Conservation (phyloP, 2,888 invertebrate genomes). For the Drosophila multiciliata region DNA sequence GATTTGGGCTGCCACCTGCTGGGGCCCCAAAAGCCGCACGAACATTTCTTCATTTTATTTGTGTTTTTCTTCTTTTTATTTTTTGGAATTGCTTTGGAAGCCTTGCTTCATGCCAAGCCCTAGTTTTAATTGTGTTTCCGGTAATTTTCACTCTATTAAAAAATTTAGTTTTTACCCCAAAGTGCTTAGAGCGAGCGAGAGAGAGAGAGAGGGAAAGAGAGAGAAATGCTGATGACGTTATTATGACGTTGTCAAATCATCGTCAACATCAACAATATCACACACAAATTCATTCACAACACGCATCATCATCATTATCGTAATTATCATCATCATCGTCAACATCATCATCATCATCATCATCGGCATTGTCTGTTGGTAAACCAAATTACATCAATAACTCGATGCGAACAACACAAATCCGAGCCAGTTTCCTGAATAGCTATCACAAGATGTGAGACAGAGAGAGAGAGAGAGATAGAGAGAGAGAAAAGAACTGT, state of each 20-base stretch:
- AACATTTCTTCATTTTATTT: background rate
- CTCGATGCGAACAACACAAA: slow-evolving; percentile 58
- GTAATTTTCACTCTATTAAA: slow-evolving; percentile 78
- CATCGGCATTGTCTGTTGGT: slow-evolving; percentile 50
- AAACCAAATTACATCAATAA: slow-evolving; percentile 78
- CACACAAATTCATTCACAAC: slow-evolving; percentile 1
- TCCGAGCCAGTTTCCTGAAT: slow-evolving; percentile 38
- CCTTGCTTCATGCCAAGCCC: slow-evolving; percentile 36
- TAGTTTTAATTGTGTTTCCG: slow-evolving; percentile 77
- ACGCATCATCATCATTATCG: slow-evolving; percentile 26
- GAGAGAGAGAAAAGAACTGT: slow-evolving; percentile 17
- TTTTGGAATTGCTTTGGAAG: slow-evolving; percentile 17
- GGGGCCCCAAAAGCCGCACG: slow-evolving; percentile 12
- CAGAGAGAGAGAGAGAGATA: background rate
- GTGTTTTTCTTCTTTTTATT: slow-evolving; percentile 10
- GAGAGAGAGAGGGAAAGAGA: background rate
- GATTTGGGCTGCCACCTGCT: slow-evolving; percentile 26
- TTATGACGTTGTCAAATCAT: slow-evolving; percentile 28
- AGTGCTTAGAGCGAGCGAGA: background rate
- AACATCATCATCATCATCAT: slow-evolving; percentile 9
- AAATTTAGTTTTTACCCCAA: slow-evolving; percentile 58
- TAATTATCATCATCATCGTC: slow-evolving; percentile 15
- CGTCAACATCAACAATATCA: slow-evolving; percentile 17
- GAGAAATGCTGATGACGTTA: background rate
- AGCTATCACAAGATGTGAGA: background rate